phyloP scores from a whole-genome alignment of 1,140 invertebrate genomes.

The Aricia agestis region DNA sequence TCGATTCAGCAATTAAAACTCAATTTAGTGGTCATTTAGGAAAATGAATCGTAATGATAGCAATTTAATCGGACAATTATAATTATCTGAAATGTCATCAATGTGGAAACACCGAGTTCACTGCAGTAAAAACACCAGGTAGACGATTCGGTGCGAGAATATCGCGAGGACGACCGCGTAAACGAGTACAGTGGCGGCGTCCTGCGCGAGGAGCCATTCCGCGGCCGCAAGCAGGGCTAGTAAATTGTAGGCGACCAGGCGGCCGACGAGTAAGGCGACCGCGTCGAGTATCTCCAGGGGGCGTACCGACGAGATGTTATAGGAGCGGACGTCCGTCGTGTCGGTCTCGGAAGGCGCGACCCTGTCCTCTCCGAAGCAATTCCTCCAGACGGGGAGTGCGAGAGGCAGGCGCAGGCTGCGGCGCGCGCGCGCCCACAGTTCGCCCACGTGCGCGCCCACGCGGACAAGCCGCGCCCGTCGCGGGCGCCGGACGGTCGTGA shows the following conservation, averaged over 20 bases:
- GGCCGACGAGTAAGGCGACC: not conserved
- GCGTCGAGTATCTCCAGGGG: constrained; percentile 19
- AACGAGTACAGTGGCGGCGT: not conserved
- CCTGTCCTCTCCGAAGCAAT: constrained; percentile 50
- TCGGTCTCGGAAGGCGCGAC: constrained; percentile 52
- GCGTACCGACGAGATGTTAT: constrained; percentile 64
- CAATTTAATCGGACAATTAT: not conserved
- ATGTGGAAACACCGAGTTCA: not conserved
- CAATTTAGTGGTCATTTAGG: not conserved
- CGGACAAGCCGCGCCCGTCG: constrained; percentile 39
- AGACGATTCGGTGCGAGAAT: not conserved
- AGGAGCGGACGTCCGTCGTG: constrained; percentile 48
- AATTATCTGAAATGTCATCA: not conserved
- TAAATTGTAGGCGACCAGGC: not conserved
- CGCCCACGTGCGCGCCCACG: constrained; percentile 29
- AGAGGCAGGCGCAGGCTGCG: constrained; percentile 34
- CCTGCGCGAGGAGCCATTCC: not conserved
- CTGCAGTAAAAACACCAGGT: not conserved
- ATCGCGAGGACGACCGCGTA: not conserved
- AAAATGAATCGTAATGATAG: not conserved
- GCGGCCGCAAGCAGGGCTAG: not conserved
- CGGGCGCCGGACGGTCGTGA: constrained; percentile 38
- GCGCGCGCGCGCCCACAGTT: constrained; percentile 36
- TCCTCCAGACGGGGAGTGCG: constrained; percentile 34
- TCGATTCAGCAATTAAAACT: not conserved